Conservation (phyloP, 1,140 invertebrate genomes). For the Caenorhabditis inopinata region DNA sequence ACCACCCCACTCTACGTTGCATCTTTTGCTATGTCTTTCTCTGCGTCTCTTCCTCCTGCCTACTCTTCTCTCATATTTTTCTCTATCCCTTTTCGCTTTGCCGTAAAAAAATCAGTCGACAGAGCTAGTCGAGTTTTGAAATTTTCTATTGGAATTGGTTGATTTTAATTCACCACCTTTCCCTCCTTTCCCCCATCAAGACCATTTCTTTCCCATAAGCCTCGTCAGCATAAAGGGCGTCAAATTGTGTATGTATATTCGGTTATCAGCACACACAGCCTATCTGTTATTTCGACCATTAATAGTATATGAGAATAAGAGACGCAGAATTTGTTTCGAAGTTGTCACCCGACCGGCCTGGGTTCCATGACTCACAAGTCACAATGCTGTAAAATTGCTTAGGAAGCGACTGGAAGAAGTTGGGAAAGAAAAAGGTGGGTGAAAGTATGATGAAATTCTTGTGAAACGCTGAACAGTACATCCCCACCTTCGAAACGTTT, state of each 20-base stretch:
- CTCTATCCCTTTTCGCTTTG: not conserved
- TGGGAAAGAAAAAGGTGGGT: not conserved
- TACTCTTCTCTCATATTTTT: not conserved
- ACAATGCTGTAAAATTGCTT: constrained; percentile 33
- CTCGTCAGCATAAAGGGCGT: constrained; percentile 17
- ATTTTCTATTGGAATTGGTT: constrained; percentile 5
- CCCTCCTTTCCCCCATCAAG: not conserved
- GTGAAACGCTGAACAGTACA: not conserved
- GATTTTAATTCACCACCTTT: constrained; percentile 3
- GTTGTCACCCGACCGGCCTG: not conserved
- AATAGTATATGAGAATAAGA: not conserved
- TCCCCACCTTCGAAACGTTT: not conserved
- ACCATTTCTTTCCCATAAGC: not conserved
- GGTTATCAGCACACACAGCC: constrained; percentile 10
- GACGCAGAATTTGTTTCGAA: constrained; percentile 3
- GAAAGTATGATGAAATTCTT: not conserved
- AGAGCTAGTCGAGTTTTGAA: not conserved
- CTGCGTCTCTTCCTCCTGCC: not conserved
- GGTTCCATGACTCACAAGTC: constrained; percentile 27
- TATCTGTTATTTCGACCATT: constrained; percentile 8
- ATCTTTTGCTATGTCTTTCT: not conserved
- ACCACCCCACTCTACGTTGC: not conserved
- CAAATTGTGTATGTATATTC: constrained; percentile 12
- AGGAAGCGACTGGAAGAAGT: constrained; percentile 23
- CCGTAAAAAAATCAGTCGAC: not conserved